Evolutionary conservation across 2,113 vertebrate genomes (phyloP), one percentile per base, ranked within the genome.

Genomic region (Murina feae): DNA sequence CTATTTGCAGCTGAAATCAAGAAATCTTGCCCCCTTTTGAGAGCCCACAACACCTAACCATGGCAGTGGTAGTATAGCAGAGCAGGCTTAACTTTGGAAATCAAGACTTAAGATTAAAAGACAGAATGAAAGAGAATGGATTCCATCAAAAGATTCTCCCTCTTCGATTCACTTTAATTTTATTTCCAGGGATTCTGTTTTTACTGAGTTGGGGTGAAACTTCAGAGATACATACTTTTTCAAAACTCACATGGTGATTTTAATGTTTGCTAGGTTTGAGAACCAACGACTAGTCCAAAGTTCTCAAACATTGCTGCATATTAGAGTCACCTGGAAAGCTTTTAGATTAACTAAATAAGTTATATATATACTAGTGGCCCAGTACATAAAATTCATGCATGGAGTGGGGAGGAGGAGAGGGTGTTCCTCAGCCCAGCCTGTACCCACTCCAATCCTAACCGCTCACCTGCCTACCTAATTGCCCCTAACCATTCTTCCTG

Each of bases 161-260:
- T 90, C 13, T 35, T 88, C 6, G 37, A 11, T 35, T 47, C 17
- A 63, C 44, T 60, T 72, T 51, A 32, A 90, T 90, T 82, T 60
- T 60, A 20, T 58, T 86, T 84, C 37, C 76, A 86, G 58, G 91
- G 32, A 89, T 86, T 89, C 47, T 75, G 42, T 58, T 58, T 79
- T 79, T 63, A 74, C 10, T 94, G 16, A 28, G 4, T 82, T 35
- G 35, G 5, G 25, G 4, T 75, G 63, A 69, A 2, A 2, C n/a
- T 89, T 91, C 39, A 20, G 9, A 35, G 11, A 42, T 83, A 47
- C 25, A 35, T n/a, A 66, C 68, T 76, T 80, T 82, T 87, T 30
- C 30, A 71, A 84, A 81, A 42, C 2, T 60, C 32, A 35, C 44
- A 0, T 4, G 30, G n/a, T 28, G 49, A 58, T 39, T 74, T 92